Conservation (phyloP, 2,888 invertebrate species). For the Campopleginae sp. region DNA sequence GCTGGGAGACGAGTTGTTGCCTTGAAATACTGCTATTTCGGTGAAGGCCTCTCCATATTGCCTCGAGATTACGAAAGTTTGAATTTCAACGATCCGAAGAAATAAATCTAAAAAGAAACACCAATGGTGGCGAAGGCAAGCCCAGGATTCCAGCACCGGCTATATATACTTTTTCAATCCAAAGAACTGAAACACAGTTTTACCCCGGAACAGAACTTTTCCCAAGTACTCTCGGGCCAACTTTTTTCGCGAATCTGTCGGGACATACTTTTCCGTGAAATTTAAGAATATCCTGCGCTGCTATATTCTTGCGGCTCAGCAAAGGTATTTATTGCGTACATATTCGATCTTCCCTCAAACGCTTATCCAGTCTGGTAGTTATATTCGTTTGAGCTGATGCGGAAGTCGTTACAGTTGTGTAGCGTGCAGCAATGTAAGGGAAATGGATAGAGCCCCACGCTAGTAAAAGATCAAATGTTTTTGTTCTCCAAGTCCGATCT, state of each 20-base stretch:
- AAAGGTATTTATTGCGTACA: constrained; percentile 40
- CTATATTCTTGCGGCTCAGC: constrained; percentile 19
- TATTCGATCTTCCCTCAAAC: constrained; percentile 50
- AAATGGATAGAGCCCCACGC: constrained; percentile 24
- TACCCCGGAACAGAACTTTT: constrained; percentile 53
- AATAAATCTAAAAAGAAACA: constrained; percentile 64
- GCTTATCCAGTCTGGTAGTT: constrained; percentile 53
- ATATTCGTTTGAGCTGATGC: constrained; percentile 39
- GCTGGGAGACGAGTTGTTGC: constrained; percentile 29
- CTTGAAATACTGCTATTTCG: constrained; percentile 44
- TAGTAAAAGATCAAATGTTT: constrained; percentile 34
- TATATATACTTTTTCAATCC: constrained; percentile 61
- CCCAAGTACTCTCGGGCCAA: constrained; percentile 49
- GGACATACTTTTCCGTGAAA: constrained; percentile 63
- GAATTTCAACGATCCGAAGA: constrained; percentile 59
- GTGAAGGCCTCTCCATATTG: constrained; percentile 54
- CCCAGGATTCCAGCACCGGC: constrained; percentile 33
- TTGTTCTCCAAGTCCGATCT: not conserved
- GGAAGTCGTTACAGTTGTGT: constrained; percentile 17
- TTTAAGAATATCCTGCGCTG: constrained; percentile 56
- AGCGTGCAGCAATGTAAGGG: not conserved
- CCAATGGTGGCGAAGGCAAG: constrained; percentile 46
- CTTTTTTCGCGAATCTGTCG: constrained; percentile 57
- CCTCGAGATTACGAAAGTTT: constrained; percentile 66
- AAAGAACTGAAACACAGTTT: constrained; percentile 57